Evolutionary conservation across 2,113 vertebrate genomes (phyloP).

Genomic region (Oceanodroma tethys): DNA sequence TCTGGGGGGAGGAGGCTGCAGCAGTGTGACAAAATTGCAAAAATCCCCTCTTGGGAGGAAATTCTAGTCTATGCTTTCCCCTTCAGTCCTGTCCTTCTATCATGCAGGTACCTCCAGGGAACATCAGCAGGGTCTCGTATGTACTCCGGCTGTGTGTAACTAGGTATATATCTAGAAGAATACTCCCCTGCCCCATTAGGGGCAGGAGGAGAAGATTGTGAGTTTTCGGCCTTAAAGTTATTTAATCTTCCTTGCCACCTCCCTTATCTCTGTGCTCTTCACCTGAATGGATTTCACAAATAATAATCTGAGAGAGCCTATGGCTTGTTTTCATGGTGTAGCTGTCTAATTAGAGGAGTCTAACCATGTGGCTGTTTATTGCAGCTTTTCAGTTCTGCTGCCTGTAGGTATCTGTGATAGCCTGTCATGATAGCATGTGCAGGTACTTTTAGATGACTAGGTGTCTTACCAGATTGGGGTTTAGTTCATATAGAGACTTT

Average conservation of each 20-base stretch:
- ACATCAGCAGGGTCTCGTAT: neutral
- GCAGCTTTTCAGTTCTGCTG: neutral
- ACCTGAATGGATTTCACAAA: neutral
- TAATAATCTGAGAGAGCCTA: neutral
- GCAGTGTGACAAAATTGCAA: slow-evolving; percentile 2
- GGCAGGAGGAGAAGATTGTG: neutral
- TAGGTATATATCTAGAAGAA: neutral
- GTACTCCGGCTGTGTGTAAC: neutral
- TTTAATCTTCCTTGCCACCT: neutral
- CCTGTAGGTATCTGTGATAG: neutral
- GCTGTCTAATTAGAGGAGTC: neutral
- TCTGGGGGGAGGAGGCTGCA: neutral
- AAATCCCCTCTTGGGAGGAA: neutral
- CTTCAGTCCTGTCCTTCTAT: neutral
- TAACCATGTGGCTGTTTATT: neutral
- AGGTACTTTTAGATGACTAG: neutral
- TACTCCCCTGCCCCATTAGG: neutral
- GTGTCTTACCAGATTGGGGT: neutral
- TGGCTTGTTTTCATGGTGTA: neutral
- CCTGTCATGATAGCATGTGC: neutral
- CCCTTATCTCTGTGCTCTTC: neutral
- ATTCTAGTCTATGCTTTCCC: neutral
- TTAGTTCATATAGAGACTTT: neutral
- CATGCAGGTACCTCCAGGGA: neutral
- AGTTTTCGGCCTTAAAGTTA: neutral